These are phyloP conservation scores for Sclerodermus sp. DNA, from an alignment of 2,888 invertebrate species.

Conservation along the genomic window DNA sequence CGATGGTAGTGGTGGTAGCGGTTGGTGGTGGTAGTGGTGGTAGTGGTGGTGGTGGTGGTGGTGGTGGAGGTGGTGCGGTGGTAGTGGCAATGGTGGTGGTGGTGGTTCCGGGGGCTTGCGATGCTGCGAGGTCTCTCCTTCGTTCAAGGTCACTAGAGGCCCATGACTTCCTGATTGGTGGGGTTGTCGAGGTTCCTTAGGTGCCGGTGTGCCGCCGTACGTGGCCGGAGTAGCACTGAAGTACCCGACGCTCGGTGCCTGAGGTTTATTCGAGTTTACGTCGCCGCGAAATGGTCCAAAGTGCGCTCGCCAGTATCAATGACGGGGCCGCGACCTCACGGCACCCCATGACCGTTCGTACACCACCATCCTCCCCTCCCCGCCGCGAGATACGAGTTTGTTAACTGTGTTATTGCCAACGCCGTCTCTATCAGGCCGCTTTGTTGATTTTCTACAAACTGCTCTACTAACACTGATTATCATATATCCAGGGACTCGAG, in stretches of 20 bases:
- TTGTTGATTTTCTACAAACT: background rate
- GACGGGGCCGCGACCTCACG: constrained; percentile 46
- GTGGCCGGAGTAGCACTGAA: constrained; percentile 52
- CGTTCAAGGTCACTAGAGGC: background rate
- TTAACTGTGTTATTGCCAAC: constrained; percentile 1
- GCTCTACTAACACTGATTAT: background rate
- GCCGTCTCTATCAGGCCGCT: background rate
- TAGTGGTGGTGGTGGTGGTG: too few species aligned
- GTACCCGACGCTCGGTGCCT: constrained; percentile 38
- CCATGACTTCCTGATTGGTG: background rate
- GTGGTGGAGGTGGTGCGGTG: too few species aligned
- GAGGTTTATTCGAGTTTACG: constrained; percentile 49
- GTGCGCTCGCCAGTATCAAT: constrained; percentile 48
- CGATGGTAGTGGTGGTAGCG: too few species aligned
- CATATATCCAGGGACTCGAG: background rate
- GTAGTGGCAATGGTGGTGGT: too few species aligned
- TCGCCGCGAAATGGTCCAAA: constrained; percentile 49
- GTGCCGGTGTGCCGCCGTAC: constrained; percentile 36
- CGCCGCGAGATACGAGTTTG: too few species aligned
- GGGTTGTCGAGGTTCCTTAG: background rate
- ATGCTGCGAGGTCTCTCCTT: background rate
- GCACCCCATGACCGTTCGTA: constrained; percentile 14
- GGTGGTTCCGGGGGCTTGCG: too few species aligned
- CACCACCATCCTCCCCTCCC: constrained; percentile 10
- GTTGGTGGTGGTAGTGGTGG: too few species aligned